phyloP scores from a whole-genome alignment of 2,113 vertebrate genomes.

The Scomber colias region DNA sequence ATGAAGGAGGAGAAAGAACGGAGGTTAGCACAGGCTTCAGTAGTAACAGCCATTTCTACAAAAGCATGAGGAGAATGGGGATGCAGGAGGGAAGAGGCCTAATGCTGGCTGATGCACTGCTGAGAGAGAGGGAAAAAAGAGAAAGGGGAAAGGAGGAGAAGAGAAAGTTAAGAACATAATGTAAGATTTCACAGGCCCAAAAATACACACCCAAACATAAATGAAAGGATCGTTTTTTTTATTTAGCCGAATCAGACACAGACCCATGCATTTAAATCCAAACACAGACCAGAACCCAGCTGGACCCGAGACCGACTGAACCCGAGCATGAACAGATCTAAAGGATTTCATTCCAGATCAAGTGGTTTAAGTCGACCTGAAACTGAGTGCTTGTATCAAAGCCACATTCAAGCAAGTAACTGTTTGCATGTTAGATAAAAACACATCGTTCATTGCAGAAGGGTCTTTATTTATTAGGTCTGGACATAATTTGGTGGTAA shows the following conservation, averaged over 20 bases:
- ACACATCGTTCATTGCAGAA: background rate
- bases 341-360: background rate
- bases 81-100: slow-evolving; percentile 16
- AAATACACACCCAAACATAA: slow-evolving; percentile 1
- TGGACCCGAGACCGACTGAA: slow-evolving; percentile 20
- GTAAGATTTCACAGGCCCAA: slow-evolving; percentile 9
- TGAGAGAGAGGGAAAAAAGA: slow-evolving; percentile 47
- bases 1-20: slow-evolving; percentile 35
- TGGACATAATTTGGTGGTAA: too few species aligned
- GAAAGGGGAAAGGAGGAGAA: slow-evolving; percentile 32
- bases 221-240: background rate
- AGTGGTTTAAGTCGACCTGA: background rate
- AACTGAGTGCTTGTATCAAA: background rate
- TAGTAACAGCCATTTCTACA: slow-evolving; percentile 41
- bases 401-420: background rate
- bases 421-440: background rate
- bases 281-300: slow-evolving; percentile 3
- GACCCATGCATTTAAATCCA: background rate
- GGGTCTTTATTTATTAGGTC: background rate
- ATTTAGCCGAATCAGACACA: background rate
- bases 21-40: slow-evolving; percentile 52
- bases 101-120: slow-evolving; percentile 56
- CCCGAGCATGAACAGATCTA: background rate
- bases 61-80: slow-evolving; percentile 25
- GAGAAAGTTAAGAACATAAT: slow-evolving; percentile 58